Evolutionary conservation across 2,888 invertebrate genomes (phyloP).

Genomic region (Aethes cnicana): DNA sequence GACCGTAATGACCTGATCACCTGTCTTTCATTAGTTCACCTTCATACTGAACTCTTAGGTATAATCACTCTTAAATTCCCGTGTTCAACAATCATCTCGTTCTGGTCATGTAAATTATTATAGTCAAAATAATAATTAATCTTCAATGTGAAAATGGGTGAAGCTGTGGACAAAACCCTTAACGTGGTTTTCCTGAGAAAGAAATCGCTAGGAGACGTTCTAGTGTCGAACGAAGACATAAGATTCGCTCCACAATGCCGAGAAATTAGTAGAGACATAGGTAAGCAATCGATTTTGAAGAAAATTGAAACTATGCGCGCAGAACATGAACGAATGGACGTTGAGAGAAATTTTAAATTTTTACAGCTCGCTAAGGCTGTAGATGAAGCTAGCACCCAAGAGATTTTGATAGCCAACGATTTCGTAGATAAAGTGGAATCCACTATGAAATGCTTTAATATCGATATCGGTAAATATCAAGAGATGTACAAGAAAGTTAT

Average conservation of each 20-base stretch:
- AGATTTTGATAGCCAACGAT: constrained; percentile 43
- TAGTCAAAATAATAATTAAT: too few relatives aligned
- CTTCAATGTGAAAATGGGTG: not conserved
- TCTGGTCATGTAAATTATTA: too few relatives aligned
- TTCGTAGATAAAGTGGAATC: constrained; percentile 46
- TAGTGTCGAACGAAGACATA: not conserved
- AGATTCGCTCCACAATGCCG: not conserved
- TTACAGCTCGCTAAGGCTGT: constrained; percentile 32
- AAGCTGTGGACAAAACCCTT: not conserved
- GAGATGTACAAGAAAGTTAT: constrained; percentile 31
- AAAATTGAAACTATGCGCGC: constrained; percentile 19
- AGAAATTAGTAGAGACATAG: constrained; percentile 11
- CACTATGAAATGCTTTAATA: constrained; percentile 42
- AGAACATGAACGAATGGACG: constrained; percentile 23
- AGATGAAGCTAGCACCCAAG: constrained; percentile 37
- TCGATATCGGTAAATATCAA: constrained; percentile 36
- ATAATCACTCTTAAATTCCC: too few relatives aligned
- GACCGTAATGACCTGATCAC: too few relatives aligned
- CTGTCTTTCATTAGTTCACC: too few relatives aligned
- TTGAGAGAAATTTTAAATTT: constrained; percentile 32
- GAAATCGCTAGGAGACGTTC: not conserved
- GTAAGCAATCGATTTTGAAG: constrained; percentile 13
- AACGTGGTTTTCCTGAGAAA: constrained; percentile 2
- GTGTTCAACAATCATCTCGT: too few relatives aligned
- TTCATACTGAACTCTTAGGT: too few relatives aligned